Percentiles rank a stretch among this genome's conserved stretches.
These are phyloP conservation scores for Platypus cylindrus DNA, from an alignment of 2,888 invertebrate species.

Conservation along the genomic window DNA sequence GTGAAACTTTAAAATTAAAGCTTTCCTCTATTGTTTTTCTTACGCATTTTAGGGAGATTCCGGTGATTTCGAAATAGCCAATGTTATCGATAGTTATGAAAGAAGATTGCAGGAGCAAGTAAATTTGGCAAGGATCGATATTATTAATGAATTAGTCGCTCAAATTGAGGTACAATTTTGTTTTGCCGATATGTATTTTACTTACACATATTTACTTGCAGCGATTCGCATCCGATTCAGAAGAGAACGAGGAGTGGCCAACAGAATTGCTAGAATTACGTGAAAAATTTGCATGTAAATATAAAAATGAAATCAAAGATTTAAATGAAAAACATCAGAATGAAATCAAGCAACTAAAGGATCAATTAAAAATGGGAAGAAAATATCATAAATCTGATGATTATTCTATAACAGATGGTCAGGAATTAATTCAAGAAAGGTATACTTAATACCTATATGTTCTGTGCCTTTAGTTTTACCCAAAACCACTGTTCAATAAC, in stretches of 20 bases:
- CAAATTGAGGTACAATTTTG: conserved; percentile 54
- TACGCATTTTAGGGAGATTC: conserved; percentile 22
- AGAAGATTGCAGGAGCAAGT: conserved; percentile 47
- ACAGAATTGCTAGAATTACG: conserved; percentile 57
- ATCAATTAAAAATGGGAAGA: conserved; percentile 25
- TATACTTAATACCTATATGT: conserved; percentile 21
- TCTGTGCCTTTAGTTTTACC: neutral
- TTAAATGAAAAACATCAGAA: conserved; percentile 44
- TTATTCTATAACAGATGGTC: conserved; percentile 42
- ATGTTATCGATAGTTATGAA: conserved; percentile 38
- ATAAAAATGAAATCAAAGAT: conserved; percentile 45
- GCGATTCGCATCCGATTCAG: conserved; percentile 56
- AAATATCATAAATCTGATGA: conserved; percentile 26
- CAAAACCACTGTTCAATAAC: neutral
- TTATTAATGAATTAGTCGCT: conserved; percentile 54
- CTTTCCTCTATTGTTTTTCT: neutral
- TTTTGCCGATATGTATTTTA: neutral
- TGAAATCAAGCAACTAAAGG: conserved; percentile 43
- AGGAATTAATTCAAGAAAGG: conserved; percentile 50
- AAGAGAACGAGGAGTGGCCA: conserved; percentile 64
- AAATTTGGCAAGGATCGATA: conserved; percentile 51
- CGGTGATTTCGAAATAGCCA: conserved; percentile 34
- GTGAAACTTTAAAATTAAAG: conserved; percentile 9
- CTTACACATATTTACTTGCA: conserved; percentile 25
- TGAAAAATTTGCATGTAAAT: conserved; percentile 58